Percentiles rank a stretch among this genome's conserved stretches.
Evolutionary conservation across 2,888 invertebrate species (phyloP).

Genomic region (Habrosyne pyritoides): DNA sequence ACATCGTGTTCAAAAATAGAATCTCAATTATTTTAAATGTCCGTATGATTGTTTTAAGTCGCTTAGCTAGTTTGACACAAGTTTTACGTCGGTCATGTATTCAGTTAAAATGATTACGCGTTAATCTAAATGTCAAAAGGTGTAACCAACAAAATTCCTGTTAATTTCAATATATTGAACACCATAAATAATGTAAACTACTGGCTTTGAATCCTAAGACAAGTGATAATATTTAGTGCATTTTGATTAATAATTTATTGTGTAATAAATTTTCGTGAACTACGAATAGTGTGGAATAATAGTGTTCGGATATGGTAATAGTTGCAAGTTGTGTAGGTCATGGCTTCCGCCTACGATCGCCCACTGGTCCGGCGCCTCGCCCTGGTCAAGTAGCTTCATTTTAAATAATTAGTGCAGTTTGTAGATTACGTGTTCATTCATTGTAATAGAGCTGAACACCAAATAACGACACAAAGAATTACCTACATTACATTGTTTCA

Average conservation of each 20-base stretch:
- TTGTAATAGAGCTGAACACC: no score
- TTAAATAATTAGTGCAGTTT: neutral
- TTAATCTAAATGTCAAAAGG: neutral
- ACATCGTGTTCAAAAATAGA: no score
- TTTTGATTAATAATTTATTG: neutral
- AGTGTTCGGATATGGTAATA: slow-evolving; percentile 28
- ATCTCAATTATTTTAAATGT: no score
- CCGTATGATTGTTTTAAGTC: no score
- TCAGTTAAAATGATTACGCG: neutral
- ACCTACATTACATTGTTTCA: no score
- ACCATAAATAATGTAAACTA: neutral
- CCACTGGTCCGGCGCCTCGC: slow-evolving; percentile 29
- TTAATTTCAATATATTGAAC: neutral
- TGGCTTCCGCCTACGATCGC: slow-evolving; percentile 48
- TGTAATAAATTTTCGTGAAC: neutral
- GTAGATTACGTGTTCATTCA: neutral
- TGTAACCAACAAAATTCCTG: neutral
- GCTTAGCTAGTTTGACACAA: no score
- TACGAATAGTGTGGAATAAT: slow-evolving; percentile 13
- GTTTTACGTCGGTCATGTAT: neutral
- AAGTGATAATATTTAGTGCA: neutral
- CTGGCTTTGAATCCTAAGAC: neutral
- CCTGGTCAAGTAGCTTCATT: slow-evolving; percentile 28
- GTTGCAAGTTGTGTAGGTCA: slow-evolving; percentile 43
- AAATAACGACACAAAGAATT: no score